Conservation (phyloP, 2,797 vertebrate genomes). For the Urosaurus nigricauda region DNA sequence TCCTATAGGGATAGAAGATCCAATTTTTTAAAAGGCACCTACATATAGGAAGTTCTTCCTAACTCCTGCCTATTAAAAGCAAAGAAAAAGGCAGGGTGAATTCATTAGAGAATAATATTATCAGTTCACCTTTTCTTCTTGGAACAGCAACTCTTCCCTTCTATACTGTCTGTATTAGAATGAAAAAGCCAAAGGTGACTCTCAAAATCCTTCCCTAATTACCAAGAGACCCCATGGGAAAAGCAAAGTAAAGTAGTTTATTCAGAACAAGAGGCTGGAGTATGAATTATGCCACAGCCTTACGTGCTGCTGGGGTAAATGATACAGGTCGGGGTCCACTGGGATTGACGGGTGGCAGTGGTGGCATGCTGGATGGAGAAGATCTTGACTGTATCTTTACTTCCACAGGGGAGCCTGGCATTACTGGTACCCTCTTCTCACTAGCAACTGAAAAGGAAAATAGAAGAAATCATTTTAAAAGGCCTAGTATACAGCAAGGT, state of each 20-base stretch:
- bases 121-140: background rate
- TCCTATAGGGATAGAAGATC: background rate
- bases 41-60: constrained; percentile 40
- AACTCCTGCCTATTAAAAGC: constrained; percentile 9
- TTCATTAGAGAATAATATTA: background rate
- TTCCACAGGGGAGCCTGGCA: constrained; percentile 99
- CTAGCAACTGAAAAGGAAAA: constrained; percentile 85
- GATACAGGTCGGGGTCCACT: constrained; percentile 92
- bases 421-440: constrained; percentile 96
- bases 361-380: constrained; percentile 94
- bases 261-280: background rate
- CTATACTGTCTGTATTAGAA: background rate
- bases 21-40: constrained; percentile 41
- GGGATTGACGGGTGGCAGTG: constrained; percentile 93
- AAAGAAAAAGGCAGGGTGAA: background rate
- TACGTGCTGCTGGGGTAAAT: constrained; percentile 93
- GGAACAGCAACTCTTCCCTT: too few relatives aligned
- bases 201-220: too few relatives aligned
- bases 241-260: rapidly evolving
- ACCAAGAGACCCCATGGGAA: background rate
- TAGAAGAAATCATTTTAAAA: constrained; percentile 21
- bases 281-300: constrained; percentile 66
- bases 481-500: background rate
- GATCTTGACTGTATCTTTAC: constrained; percentile 97
- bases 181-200: background rate